These are phyloP conservation scores for Sternarchorhynchus goeldii DNA, from an alignment of 2,797 vertebrate species.

Conservation along the genomic window DNA sequence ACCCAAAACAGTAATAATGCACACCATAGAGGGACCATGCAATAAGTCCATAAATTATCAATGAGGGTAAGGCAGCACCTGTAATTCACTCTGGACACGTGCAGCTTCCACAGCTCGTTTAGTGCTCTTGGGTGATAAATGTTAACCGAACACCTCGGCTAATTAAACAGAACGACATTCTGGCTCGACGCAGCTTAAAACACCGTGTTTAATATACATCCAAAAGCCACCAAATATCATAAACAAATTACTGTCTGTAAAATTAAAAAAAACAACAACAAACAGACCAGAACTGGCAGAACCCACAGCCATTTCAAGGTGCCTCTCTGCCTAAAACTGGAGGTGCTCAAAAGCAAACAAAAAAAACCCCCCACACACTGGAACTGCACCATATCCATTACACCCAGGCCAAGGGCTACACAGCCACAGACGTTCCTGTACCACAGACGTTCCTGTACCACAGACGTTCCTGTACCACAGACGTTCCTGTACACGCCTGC, in stretches of 20 bases:
- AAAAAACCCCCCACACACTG: too few relatives aligned
- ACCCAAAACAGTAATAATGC: slow-evolving; percentile 35
- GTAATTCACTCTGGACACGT: slow-evolving; percentile 2
- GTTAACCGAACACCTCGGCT: neutral
- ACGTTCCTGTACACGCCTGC: neutral
- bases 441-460: too few relatives aligned
- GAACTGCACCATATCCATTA: neutral
- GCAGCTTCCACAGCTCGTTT: neutral
- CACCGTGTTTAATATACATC: neutral
- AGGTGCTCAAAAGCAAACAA: neutral
- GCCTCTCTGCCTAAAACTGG: neutral
- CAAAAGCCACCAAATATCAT: neutral
- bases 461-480: too few relatives aligned
- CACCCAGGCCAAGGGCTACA: slow-evolving; percentile 1
- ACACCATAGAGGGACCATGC: neutral
- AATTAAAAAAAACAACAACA: neutral
- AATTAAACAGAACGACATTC: neutral
- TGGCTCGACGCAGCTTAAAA: neutral
- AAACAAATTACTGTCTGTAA: too few relatives aligned
- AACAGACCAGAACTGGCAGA: neutral
- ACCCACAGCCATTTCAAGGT: neutral
- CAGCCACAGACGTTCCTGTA: neutral
- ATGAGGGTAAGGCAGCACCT: slow-evolving; percentile 6
- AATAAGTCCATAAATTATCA: slow-evolving; percentile 25
- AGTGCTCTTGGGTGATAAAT: neutral